These are phyloP conservation scores for Phrynocephalus forsythii DNA, from an alignment of 2,797 vertebrate genomes.

Conservation along the genomic window DNA sequence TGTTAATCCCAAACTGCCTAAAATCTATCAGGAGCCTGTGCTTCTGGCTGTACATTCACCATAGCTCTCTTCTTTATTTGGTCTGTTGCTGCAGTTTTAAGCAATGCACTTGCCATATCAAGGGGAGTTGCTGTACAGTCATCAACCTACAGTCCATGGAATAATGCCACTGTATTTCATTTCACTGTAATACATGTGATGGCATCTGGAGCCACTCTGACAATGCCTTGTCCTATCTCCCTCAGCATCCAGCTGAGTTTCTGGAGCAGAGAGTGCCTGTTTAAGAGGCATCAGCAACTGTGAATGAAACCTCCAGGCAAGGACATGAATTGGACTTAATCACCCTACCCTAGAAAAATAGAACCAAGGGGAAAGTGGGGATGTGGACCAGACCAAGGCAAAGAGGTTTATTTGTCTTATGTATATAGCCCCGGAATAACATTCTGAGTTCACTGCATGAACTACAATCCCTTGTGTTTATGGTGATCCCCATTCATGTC, in stretches of 20 bases:
- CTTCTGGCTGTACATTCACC: background rate
- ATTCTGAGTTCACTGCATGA: no score
- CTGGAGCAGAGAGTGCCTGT: background rate
- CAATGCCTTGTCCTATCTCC: background rate
- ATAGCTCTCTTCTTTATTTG: background rate
- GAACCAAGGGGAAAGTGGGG: no score
- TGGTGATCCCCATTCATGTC: no score
- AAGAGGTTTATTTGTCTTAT: no score
- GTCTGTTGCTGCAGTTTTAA: background rate
- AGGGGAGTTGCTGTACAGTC: background rate
- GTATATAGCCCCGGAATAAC: no score
- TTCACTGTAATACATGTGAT: background rate
- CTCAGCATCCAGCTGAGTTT: no score
- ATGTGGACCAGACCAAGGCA: no score
- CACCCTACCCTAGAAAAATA: no score
- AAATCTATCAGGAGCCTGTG: background rate
- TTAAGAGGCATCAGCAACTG: no score
- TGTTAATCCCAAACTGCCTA: background rate
- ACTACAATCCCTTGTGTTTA: no score
- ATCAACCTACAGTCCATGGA: background rate
- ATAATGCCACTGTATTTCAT: background rate
- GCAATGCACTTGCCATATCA: background rate
- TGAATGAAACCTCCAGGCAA: no score
- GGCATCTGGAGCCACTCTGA: background rate
- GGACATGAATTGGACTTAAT: no score